A percentile compares a stretch with the other conserved stretches of the same genome.
Conservation (phyloP, 2,113 vertebrate genomes). For the Salvelinus alpinus region DNA sequence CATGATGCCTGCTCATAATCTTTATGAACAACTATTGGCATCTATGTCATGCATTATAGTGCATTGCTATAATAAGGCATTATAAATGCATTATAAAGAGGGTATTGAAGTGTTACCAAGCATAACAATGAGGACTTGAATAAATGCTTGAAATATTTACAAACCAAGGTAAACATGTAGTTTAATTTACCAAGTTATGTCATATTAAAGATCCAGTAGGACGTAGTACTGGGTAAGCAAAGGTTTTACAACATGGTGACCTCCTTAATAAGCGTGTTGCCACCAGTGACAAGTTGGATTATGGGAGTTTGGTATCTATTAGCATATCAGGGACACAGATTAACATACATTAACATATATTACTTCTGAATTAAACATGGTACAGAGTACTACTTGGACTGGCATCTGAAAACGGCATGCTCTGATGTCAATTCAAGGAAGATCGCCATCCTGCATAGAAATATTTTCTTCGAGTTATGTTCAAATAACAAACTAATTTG, state of each 20-base stretch:
- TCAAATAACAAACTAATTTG: constrained; percentile 35
- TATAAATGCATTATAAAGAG: no score
- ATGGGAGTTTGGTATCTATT: constrained; percentile 71
- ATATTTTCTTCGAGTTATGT: constrained; percentile 22
- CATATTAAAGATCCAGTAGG: not conserved
- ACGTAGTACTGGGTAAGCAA: not conserved
- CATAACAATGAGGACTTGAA: no score
- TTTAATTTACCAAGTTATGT: not conserved
- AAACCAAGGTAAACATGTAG: not conserved
- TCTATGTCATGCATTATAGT: no score
- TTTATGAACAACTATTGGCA: no score
- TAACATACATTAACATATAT: constrained; percentile 78
- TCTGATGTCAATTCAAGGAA: constrained; percentile 58
- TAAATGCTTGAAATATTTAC: no score
- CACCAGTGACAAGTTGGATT: constrained; percentile 57
- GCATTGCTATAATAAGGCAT: no score
- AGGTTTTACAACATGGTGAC: constrained; percentile 50
- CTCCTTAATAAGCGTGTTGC: constrained; percentile 45
- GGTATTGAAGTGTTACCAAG: no score
- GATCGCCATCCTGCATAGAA: constrained; percentile 39
- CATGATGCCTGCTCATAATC: no score
- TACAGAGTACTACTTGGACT: constrained; percentile 65
- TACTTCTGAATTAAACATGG: constrained; percentile 67
- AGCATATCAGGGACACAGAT: constrained; percentile 78
- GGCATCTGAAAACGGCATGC: constrained; percentile 64